These are phyloP conservation scores for Gallinago jamesoni DNA, from an alignment of 2,113 vertebrate genomes.

Conservation along the genomic window DNA sequence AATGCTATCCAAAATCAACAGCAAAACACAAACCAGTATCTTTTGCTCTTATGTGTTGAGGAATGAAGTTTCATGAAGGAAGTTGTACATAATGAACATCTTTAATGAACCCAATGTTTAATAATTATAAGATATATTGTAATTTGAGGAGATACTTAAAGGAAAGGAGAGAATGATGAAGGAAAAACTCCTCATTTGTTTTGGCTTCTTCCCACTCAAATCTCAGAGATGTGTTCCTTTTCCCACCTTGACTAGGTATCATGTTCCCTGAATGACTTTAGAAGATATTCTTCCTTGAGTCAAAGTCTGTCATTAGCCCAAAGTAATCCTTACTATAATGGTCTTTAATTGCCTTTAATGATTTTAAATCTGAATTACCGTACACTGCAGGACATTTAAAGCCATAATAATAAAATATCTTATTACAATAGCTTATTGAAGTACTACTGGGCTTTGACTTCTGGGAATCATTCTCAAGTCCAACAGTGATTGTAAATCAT, in stretches of 20 bases:
- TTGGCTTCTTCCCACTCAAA: neutral
- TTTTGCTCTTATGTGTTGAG: neutral
- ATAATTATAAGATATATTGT: neutral
- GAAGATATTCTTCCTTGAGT: conserved; percentile 35
- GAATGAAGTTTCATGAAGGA: neutral
- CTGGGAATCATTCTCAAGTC: conserved; percentile 55
- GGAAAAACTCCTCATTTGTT: neutral
- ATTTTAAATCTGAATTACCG: conserved; percentile 72
- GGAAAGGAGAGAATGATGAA: neutral
- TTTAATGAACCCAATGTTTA: neutral
- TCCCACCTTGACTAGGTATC: neutral
- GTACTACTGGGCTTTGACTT: conserved; percentile 45
- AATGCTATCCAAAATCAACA: neutral
- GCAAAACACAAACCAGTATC: neutral
- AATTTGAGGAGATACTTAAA: neutral
- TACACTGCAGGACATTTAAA: conserved; percentile 70
- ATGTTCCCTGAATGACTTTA: conserved; percentile 39
- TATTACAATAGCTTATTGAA: conserved; percentile 64
- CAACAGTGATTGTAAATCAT: conserved; percentile 60
- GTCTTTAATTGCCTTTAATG: conserved; percentile 75
- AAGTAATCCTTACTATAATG: conserved; percentile 68
- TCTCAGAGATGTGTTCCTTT: neutral
- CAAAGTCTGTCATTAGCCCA: conserved; percentile 61
- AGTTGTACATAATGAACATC: neutral
- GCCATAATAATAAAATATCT: conserved; percentile 72